Evolutionary conservation across 2,113 vertebrate species (phyloP).

Genomic region (Peromyscus californicus): DNA sequence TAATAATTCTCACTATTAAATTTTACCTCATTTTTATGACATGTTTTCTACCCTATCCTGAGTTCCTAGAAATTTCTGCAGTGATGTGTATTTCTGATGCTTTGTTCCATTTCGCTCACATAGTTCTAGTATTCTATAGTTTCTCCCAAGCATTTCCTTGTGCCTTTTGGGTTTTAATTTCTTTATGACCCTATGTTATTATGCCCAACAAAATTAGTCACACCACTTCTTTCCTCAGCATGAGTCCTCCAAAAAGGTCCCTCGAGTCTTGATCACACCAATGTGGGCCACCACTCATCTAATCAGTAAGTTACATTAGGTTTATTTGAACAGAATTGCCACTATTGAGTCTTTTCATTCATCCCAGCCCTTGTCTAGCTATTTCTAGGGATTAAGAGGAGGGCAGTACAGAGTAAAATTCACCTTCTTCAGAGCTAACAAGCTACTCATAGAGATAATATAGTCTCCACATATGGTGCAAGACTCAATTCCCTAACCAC

Average conservation of each 20-base stretch:
- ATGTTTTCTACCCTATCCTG: not conserved
- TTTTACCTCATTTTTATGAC: not conserved
- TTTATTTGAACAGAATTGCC: not conserved
- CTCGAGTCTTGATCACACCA: not conserved
- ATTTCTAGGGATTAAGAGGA: not conserved
- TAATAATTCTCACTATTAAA: constrained; percentile 12
- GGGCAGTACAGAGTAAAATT: not conserved
- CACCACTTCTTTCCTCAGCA: not conserved
- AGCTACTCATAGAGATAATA: not conserved
- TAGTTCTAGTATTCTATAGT: not conserved
- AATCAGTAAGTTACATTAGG: not conserved
- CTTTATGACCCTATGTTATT: not conserved
- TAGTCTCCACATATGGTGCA: not conserved
- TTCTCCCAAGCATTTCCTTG: not conserved
- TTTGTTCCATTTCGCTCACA: not conserved
- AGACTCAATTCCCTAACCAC: not conserved
- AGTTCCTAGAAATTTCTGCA: not conserved
- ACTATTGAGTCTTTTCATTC: not conserved
- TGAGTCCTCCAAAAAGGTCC: not conserved
- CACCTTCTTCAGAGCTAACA: not conserved
- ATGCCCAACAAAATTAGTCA: not conserved
- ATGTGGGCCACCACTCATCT: not conserved
- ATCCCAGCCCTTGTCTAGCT: not conserved
- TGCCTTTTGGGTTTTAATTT: not conserved
- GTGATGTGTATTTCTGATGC: not conserved